Percentiles rank a stretch among this genome's conserved stretches.
These are phyloP conservation scores for Tortrix viridana DNA, from an alignment of 2,888 invertebrate species.

Conservation along the genomic window DNA sequence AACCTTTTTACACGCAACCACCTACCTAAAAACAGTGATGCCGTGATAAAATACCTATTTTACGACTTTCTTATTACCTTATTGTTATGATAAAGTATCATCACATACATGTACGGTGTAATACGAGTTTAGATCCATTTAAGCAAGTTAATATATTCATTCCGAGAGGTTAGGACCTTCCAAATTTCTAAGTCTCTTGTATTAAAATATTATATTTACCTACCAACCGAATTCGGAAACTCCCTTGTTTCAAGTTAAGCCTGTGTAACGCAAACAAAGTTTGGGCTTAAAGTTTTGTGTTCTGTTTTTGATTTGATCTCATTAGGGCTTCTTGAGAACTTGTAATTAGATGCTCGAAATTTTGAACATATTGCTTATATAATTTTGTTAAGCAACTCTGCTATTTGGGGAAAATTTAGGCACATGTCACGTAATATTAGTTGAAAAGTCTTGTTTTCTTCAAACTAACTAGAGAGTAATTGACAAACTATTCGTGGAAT, in stretches of 20 bases:
- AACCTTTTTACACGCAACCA: no score
- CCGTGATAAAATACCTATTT: no score
- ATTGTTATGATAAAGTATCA: neutral
- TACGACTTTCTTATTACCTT: no score
- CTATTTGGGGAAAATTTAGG: no score
- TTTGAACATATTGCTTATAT: slow-evolving; percentile 7
- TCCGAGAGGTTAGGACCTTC: slow-evolving; percentile 4
- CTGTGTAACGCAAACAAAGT: slow-evolving; percentile 21
- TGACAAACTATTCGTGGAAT: no score
- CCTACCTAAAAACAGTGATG: no score
- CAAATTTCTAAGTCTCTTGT: slow-evolving; percentile 32
- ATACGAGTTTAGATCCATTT: neutral
- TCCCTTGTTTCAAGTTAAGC: slow-evolving; percentile 12
- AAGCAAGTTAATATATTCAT: slow-evolving; percentile 29
- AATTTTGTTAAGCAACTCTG: no score
- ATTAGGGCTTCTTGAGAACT: slow-evolving; percentile 17
- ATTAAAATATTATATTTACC: slow-evolving; percentile 37
- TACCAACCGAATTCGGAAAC: slow-evolving; percentile 17
- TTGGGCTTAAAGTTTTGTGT: slow-evolving; percentile 22
- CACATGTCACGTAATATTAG: no score
- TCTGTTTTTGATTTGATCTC: slow-evolving; percentile 35
- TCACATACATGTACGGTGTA: neutral
- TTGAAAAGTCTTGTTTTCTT: no score
- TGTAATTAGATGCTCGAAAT: slow-evolving; percentile 25
- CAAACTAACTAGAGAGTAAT: no score